Base-by-base conservation (phyloP, 2,113 vertebrate genomes). In the Pandion haliaetus region DNA sequence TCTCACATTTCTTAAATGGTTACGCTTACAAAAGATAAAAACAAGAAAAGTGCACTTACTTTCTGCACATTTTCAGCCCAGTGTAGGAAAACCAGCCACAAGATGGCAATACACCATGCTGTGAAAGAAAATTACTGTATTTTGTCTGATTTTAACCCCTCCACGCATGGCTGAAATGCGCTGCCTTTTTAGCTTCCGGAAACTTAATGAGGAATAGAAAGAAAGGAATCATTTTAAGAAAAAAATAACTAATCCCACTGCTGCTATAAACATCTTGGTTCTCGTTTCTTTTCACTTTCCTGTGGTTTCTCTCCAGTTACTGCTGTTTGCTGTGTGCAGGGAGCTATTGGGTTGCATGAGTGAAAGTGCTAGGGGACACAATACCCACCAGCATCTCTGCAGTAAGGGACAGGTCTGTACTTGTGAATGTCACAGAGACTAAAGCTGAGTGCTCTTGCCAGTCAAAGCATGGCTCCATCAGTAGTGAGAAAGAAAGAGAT, bases 31-130 rank as follows among this genome's bases (percentile, higher is more conserved):
- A 62, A 82, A 72, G 45, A 65, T 12, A 40, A 21, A 74, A 74
- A 40, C 20, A 83, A 66, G 32, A 61, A 67, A 47, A 55, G 25
- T 20, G 17, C 21, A 34, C 8, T 72, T 47, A 26, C 17, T 55
- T 89, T 45, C 61, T 58, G 77, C 47, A 36, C 8, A 36, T 69
- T 84, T 92, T 80, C 89, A 66, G 58, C 36, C 28, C 1, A 6
- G 24, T 21, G 14, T 19, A 66, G 67, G 34, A 23, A 89, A 5
- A 86, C 5, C 34, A 32, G 42, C 97, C 98, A 97, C 97, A 97
- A 98, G 98, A 96, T 98, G 98, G 95, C 62, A 98, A 97, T 63
- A 95, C 91, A 94, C 26, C 67, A 87, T 81, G 65, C 95, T 63
- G 88, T 74, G 90, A 97, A 94, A 92, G 73, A 73, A 70, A 92